Evolutionary conservation across 1,140 invertebrate genomes (phyloP).

Genomic region (Phortica variegata): DNA sequence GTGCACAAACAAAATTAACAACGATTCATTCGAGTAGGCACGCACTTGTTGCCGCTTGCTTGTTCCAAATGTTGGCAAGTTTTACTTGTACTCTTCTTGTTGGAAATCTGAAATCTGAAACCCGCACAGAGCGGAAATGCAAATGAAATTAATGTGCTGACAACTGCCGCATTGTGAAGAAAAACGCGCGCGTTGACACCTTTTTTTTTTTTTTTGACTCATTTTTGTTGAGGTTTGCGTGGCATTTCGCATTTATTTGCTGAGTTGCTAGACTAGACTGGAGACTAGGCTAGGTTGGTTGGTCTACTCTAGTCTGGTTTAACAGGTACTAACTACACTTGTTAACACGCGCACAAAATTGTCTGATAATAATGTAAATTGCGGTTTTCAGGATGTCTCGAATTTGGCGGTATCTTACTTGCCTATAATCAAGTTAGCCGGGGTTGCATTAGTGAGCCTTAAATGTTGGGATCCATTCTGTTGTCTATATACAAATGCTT

Average conservation of each 20-base stretch:
- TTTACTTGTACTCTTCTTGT: constrained; percentile 44
- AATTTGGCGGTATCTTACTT: no score
- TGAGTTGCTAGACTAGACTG: no score
- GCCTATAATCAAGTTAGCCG: no score
- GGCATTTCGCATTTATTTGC: no score
- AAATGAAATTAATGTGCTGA: constrained; percentile 56
- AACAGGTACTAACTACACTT: constrained; percentile 51
- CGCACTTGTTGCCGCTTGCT: not conserved
- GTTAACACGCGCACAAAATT: no score
- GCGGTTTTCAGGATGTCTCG: no score
- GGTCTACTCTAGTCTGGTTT: constrained; percentile 28
- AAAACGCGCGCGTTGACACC: constrained; percentile 51
- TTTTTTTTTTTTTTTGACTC: constrained; percentile 27
- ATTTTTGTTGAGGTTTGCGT: constrained; percentile 15
- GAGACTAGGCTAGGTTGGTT: constrained; percentile 16
- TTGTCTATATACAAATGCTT: no score
- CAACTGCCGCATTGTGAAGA: constrained; percentile 33
- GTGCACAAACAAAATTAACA: no score
- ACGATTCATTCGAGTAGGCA: not conserved
- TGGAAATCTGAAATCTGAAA: constrained; percentile 44
- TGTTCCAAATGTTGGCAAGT: constrained; percentile 25
- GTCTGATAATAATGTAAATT: no score
- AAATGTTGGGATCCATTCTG: no score
- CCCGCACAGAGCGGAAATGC: constrained; percentile 51
- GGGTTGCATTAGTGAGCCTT: no score